Conservation (phyloP, 2,113 vertebrate species). For the Callospermophilus lateralis region DNA sequence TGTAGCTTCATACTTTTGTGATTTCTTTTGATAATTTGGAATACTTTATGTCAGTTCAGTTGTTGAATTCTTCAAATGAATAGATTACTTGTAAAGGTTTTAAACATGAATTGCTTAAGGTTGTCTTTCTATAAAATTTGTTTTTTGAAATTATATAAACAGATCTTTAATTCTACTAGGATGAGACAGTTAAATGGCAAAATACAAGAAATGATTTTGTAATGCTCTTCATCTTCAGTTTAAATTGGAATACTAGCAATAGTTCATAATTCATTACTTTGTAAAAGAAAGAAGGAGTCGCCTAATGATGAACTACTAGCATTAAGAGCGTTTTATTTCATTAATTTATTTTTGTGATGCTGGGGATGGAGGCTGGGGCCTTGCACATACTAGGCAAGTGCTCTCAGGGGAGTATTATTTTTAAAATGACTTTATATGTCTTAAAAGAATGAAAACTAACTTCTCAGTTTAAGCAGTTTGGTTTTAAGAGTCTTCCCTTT, state of each 20-base stretch:
- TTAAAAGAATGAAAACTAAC: conserved; percentile 32
- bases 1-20: conserved; percentile 42
- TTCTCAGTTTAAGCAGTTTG: conserved; percentile 24
- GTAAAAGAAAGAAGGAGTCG: conserved; percentile 9
- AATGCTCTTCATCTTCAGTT: conserved; percentile 10
- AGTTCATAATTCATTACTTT: conserved; percentile 22
- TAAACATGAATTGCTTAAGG: conserved; percentile 65
- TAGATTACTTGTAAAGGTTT: conserved; percentile 59
- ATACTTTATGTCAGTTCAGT: neutral
- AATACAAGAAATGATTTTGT: conserved; percentile 66
- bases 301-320: conserved; percentile 41
- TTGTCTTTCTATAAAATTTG: conserved; percentile 63
- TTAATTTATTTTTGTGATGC: neutral
- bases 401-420: conserved; percentile 48
- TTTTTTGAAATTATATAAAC: conserved; percentile 54
- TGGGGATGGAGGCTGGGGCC: neutral
- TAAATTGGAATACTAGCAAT: neutral
- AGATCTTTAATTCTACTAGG: conserved; percentile 54
- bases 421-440: conserved; percentile 52
- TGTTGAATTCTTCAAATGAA: conserved; percentile 62
- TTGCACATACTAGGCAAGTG: neutral
- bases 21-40: conserved; percentile 50
- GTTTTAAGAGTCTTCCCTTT: conserved; percentile 38
- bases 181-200: conserved; percentile 55
- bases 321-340: conserved; percentile 32